phyloP scores from a whole-genome alignment of 1,140 invertebrate genomes.

The Diuraphis noxia region DNA sequence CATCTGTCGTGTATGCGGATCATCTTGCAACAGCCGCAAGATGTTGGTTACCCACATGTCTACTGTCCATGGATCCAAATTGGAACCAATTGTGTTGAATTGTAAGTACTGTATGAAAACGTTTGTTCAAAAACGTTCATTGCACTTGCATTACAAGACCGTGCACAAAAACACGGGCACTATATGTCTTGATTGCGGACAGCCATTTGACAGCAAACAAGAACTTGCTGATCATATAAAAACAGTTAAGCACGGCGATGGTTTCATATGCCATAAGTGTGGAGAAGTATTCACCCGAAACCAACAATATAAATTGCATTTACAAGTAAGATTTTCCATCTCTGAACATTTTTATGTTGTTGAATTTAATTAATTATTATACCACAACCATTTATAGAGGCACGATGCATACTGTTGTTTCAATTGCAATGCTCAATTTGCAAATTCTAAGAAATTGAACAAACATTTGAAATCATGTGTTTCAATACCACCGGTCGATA shows the following conservation, averaged over 20 bases:
- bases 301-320: slow-evolving; percentile 47
- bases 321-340: not conserved
- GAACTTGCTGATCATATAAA: slow-evolving; percentile 2
- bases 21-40: slow-evolving; percentile 40
- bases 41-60: not conserved
- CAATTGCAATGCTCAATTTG: slow-evolving; percentile 22
- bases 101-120: slow-evolving; percentile 33
- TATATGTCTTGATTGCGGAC: slow-evolving; percentile 27
- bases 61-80: not conserved
- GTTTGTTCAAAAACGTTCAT: slow-evolving; percentile 42
- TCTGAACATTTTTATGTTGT: not conserved
- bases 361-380: not conserved
- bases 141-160: slow-evolving; percentile 30
- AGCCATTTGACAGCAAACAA: not conserved
- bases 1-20: not conserved
- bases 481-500: not conserved
- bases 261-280: slow-evolving; percentile 33
- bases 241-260: not conserved
- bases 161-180: not conserved
- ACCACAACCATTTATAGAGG: not conserved
- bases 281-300: slow-evolving; percentile 19
- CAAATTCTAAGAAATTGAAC: slow-evolving; percentile 38
- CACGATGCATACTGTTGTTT: slow-evolving; percentile 40
- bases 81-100: not conserved
- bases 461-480: slow-evolving; percentile 19